Base-by-base conservation (phyloP, 2,113 vertebrate species). In the Leucopsar rothschildi region DNA sequence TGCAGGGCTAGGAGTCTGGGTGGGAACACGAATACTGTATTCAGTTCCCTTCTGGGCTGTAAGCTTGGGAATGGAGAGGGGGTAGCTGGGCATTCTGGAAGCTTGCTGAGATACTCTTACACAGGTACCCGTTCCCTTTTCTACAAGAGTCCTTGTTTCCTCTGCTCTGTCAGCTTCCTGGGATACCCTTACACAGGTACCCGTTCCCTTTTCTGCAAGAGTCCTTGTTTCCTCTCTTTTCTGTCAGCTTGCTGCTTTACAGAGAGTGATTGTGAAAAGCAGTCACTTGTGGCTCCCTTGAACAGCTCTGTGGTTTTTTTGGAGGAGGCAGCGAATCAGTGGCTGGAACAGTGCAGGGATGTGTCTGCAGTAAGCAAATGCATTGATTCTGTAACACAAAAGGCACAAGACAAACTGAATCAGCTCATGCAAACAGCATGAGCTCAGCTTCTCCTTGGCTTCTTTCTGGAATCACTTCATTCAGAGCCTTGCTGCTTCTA, bases 21-120 rank as follows among this genome's bases (percentile, higher is more conserved):
- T 86, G 29, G 28, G 28, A 64, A 21, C 49, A 37, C 0, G 0
- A 33, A 8, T 56, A 2, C 15, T 59, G 17, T 22, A 10, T 37
- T 37, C 21, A 44, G 55, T 3, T 13, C 33, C 24, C 11, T 27
- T 24, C 29, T 61, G 20, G 47, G 61, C 50, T 68, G 61, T 40
- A 29, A 23, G 24, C 16, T 23, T 68, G 70, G 55, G 25, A 55
- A 14, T 17, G n/a, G 24, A 29, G 31, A 61, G 60, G 60, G 25
- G 11, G 21, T 15, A 42, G 44, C 15, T 78, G 57, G 15, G 15
- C 44, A 0, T 60, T 77, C 16, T 69, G 12, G 19, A 10, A 31
- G 10, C 39, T 56, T 57, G 12, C 65, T 79, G 70, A 20, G 37
- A 25, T 79, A 4, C 1, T 37, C 37, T 64, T 57, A 2, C 1